phyloP scores from a whole-genome alignment of 2,888 invertebrate species.

The Agrochola litura region DNA sequence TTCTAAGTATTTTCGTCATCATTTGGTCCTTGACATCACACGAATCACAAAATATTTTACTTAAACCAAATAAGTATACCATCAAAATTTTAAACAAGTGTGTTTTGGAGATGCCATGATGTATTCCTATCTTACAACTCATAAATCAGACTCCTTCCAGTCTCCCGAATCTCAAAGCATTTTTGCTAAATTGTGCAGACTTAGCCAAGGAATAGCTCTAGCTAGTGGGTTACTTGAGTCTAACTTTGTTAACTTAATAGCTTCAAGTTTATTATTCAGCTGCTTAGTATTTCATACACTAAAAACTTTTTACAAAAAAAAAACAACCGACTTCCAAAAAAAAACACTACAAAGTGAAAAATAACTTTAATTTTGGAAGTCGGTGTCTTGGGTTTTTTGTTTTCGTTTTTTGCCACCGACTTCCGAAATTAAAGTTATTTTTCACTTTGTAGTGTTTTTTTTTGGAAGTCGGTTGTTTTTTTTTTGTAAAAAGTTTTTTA shows the following conservation, averaged over 20 bases:
- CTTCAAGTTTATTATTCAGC: constrained; percentile 44
- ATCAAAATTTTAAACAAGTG: not conserved
- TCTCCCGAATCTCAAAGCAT: constrained; percentile 23
- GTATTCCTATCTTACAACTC: not conserved
- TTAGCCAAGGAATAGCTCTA: constrained; percentile 10
- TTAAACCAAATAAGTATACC: not conserved
- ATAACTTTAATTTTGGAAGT: too few relatives aligned
- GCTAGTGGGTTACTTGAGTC: not conserved
- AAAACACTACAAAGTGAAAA: too few relatives aligned
- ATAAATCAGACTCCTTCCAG: constrained; percentile 6
- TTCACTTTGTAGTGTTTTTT: too few relatives aligned
- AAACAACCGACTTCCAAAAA: too few relatives aligned
- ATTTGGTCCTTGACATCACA: not conserved
- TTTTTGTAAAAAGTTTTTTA: too few relatives aligned
- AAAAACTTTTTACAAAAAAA: too few relatives aligned
- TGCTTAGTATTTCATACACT: constrained; percentile 50
- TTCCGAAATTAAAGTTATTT: too few relatives aligned
- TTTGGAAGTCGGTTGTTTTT: too few relatives aligned
- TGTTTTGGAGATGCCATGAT: not conserved
- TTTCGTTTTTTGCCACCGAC: too few relatives aligned
- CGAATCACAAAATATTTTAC: not conserved
- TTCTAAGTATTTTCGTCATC: too few relatives aligned
- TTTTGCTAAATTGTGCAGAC: constrained; percentile 19
- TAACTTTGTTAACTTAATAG: constrained; percentile 39
- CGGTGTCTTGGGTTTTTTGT: too few relatives aligned